Base-by-base conservation (phyloP, 2,113 vertebrate species). In the Colossoma macropomum region DNA sequence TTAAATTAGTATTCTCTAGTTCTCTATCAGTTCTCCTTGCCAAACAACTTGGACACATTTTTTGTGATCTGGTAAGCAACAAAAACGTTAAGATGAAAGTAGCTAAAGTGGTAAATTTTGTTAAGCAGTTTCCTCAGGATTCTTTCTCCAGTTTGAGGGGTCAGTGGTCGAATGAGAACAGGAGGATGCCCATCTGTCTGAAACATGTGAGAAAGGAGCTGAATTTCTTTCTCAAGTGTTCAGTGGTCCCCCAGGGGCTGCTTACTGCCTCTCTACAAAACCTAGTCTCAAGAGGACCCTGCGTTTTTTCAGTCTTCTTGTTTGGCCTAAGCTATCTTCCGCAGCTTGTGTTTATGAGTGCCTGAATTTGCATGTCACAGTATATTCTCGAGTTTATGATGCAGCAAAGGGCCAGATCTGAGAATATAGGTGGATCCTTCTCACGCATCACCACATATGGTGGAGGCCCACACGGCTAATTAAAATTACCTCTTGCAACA, bases 171-270 rank as follows among this genome's bases (percentile, higher is more conserved):
- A 56, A 85, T 86, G 82, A 73, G 78, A 89, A 85, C 79, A 83
- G 83, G 75, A 73, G 84, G 34, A 80, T 79, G 60, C 54, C 89
- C 92, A 90, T 91, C 90, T 92, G 91, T 91, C 72, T 63, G 81
- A 71, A 17, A 60, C 60, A 59, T 86, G 88, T 78, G 85, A 12
- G 17, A 79, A 89, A 85, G 89, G 32, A 82, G 82, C 86, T 89
- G 79, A 87, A 89, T 89, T 38, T 38, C 85, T 88, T 85, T 72
- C 81, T 91, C 77, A 88, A 87, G 87, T 85, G 86, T 81, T 83
- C 77, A 79, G 86, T 79, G 34, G 70, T 72, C 90, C 89, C 89
- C 87, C 0, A 41, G 85, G 89, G 90, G 86, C 81, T 63, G 79
- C 68, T 88, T 77, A 76, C 30, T 45, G 34, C 65, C 84, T 75